Percentiles rank a stretch among this genome's conserved stretches.
These are phyloP conservation scores for cattle (Bos taurus) DNA, from an alignment of 2,113 vertebrate species.

Conservation along the genomic window ARS-UCD2.0 NC_037356.1:20422501-20423000, in stretches of 20 bases:
- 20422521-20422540: not conserved
- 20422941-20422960: no score
- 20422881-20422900: no score
- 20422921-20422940: no score
- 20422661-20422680: not conserved
- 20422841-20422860: no score
- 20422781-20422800: not conserved
- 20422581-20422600: not conserved
- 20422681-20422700: not conserved
- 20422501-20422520: not conserved
- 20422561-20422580: not conserved
- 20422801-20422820: not conserved
- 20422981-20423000: no score
- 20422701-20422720: not conserved
- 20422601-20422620: not conserved
- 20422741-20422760: not conserved
- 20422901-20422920: no score
- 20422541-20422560: not conserved
- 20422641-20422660: not conserved
- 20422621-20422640: not conserved
- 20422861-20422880: no score
- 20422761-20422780: not conserved
- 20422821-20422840: not conserved
- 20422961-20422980: no score
- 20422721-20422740: not conserved